These are phyloP conservation scores for Orthosia cruda DNA, from an alignment of 2,888 invertebrate species.

Conservation along the genomic window DNA sequence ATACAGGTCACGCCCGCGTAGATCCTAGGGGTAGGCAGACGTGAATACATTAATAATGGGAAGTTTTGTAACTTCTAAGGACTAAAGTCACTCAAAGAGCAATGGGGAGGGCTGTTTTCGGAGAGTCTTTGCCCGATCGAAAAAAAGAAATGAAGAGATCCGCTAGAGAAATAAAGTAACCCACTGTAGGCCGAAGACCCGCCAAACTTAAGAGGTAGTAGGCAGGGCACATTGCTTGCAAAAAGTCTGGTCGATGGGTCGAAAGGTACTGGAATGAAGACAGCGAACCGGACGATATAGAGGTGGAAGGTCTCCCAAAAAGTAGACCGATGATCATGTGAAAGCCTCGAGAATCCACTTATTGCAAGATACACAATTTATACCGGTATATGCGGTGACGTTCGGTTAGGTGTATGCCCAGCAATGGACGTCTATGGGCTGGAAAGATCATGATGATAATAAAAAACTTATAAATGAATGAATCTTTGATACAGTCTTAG, in stretches of 20 bases:
- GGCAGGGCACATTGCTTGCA: neutral
- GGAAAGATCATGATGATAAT: neutral
- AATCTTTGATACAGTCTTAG: too few relatives aligned
- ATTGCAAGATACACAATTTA: neutral
- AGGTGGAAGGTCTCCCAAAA: neutral
- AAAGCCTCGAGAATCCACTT: neutral
- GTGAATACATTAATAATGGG: neutral
- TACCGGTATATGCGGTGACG: too few relatives aligned
- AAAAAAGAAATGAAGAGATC: neutral
- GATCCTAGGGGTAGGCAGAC: neutral
- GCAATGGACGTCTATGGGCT: neutral
- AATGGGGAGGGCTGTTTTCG: neutral
- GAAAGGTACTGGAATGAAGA: too few relatives aligned
- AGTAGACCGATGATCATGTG: neutral
- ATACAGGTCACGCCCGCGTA: slow-evolving; percentile 3
- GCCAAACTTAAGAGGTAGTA: neutral
- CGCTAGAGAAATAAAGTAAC: neutral
- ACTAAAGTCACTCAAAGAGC: neutral
- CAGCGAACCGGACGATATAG: too few relatives aligned
- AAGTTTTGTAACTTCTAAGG: neutral
- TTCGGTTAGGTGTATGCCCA: too few relatives aligned
- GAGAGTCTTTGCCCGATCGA: neutral
- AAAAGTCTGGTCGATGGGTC: neutral
- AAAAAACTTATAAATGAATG: too few relatives aligned
- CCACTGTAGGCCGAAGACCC: too few relatives aligned